Base-by-base conservation (phyloP, 1,140 invertebrate species). In the Sminthurinus signatus region DNA sequence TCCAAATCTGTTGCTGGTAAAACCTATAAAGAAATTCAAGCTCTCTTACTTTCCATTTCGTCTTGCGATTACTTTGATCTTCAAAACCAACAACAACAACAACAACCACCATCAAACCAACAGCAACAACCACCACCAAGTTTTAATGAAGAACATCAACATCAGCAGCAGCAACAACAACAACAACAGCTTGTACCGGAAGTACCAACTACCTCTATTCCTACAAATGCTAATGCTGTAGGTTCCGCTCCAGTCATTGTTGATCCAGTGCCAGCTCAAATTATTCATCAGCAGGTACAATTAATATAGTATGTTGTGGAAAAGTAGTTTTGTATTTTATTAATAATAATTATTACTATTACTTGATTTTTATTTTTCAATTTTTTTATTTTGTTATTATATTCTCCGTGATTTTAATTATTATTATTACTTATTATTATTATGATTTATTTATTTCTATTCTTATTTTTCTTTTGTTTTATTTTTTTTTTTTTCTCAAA, bases 201-300 rank as follows among this genome's bases (percentile, higher is more conserved):
- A 19, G 54, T 32, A 32, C 29, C 28, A 0, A n/a, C n/a, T n/a
- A n/a, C n/a, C n/a, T n/a, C n/a, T n/a, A n/a, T n/a, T n/a, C n/a
- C 54, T 5, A 29, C 32, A 36, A 36, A 5, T 39, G 2, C 31
- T 8, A 29, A 29, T 15, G 2, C 54, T 15, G 54, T 56, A n/a
- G 31, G 29, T 8, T 19, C 29, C 5, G 54, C 14, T 39, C 32
- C 54, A 36, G 54, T 56, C 54, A 56, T 56, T 56, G n/a, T n/a
- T n/a, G 54, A 56, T 19, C 54, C 54, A 4, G 54, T 56, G n/a
- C 54, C 54, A 56, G 54, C 54, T 56, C 54, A 56, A 42, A 39
- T 39, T 15, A 42, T 56, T 36, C 54, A 56, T 42, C 21, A 4
- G 28, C 54, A 56, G 54, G 54, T 56, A 15, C 36, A 3, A 56